Evolutionary conservation across 2,113 vertebrate species (phyloP), one percentile per base, ranked within the genome.

Genomic region (Thomomys bottae): DNA sequence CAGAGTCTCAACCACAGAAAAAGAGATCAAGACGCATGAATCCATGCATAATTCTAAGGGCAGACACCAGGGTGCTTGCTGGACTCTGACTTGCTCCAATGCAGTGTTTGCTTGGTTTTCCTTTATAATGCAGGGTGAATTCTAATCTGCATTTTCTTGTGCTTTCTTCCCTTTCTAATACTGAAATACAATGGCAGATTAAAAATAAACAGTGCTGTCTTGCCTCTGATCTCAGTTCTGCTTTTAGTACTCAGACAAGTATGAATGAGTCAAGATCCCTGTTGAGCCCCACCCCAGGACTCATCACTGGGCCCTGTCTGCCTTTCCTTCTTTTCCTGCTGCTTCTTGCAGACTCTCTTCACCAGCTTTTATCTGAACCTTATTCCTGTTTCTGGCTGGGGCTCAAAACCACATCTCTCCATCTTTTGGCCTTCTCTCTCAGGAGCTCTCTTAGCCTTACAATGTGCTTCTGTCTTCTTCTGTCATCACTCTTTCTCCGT

Each of bases 151-250:
- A 38, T 79, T 83, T 68, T 30, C 54, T 85, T 71, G 67, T 80
- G 20, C 70, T 26, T 91, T 36, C 75, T 79, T 36, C 9, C 38
- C 30, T 78, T 84, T 89, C 63, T 90, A 73, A 85, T 83, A 84
- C 30, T 15, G 76, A 93, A 91, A 89, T 87, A 68, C 24, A 80
- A 70, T 59, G 70, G 18, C 20, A 72, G 64, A 67, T 93, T 89
- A 76, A 92, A 84, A 91, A 83, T 72, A 82, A 66, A 64, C 20
- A 73, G 10, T n/a, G 15, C 26, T 70, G 12, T 40, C 36, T 89
- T 64, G 42, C 45, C 76, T 24, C 8, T 71, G 30, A 75, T 32
- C 57, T 89, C 36, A 83, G 23, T n/a, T 87, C 80, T 63, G 40
- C 23, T 92, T 92, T 84, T 28, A 75, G 40, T 28, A 26, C 26